Evolutionary conservation across 2,797 vertebrate genomes (phyloP).

Genomic region (Hyperoplus lanceolatus): DNA sequence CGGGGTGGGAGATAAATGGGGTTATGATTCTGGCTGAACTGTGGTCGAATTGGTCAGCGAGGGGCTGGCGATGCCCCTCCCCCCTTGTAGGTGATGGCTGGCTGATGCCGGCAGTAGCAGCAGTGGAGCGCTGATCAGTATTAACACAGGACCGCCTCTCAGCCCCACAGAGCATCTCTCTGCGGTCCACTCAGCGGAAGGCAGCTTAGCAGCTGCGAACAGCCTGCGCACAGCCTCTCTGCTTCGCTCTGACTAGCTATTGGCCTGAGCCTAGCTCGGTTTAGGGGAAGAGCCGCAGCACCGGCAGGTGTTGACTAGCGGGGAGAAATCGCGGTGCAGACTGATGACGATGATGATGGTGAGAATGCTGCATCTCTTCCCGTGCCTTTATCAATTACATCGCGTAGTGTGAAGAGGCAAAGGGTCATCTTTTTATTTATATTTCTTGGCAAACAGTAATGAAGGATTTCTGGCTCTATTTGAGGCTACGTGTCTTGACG

Average conservation of each 20-base stretch:
- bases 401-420: slow-evolving; percentile 83
- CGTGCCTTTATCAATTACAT: slow-evolving; percentile 84
- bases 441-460: slow-evolving; percentile 79
- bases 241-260: slow-evolving; percentile 70
- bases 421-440: slow-evolving; percentile 65
- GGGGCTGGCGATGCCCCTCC: slow-evolving; percentile 75
- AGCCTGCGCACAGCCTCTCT: slow-evolving; percentile 70
- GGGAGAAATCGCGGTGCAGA: slow-evolving; percentile 85
- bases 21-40: slow-evolving; percentile 73
- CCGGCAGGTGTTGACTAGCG: slow-evolving; percentile 86
- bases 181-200: slow-evolving; percentile 73
- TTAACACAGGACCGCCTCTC: slow-evolving; percentile 88
- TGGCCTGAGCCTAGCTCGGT: slow-evolving; percentile 77
- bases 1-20: slow-evolving; percentile 72
- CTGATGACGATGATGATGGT: slow-evolving; percentile 90
- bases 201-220: slow-evolving; percentile 83
- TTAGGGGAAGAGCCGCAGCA: slow-evolving; percentile 79
- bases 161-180: slow-evolving; percentile 66
- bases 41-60: slow-evolving; percentile 69
- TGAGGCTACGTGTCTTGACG: slow-evolving; percentile 91
- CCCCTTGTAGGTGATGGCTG: slow-evolving; percentile 87
- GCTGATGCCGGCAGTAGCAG: slow-evolving; percentile 82
- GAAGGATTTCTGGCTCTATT: slow-evolving; percentile 93
- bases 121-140: slow-evolving; percentile 85
- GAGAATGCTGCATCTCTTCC: slow-evolving; percentile 88